phyloP scores from a whole-genome alignment of 2,113 vertebrate genomes.

The Callocephalon fimbriatum region DNA sequence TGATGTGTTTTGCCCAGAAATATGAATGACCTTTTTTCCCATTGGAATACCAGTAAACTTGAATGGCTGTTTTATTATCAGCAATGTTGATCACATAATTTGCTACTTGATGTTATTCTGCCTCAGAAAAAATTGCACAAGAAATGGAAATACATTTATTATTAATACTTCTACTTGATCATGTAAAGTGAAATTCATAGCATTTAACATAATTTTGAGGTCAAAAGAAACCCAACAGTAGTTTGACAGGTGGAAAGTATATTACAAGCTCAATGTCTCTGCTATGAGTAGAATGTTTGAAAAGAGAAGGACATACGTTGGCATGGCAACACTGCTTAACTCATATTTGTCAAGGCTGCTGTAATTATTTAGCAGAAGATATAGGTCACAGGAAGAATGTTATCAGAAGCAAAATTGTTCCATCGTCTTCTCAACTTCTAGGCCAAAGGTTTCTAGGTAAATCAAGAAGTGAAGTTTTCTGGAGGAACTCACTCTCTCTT shows the following conservation, averaged over 20 bases:
- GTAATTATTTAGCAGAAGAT: constrained; percentile 34
- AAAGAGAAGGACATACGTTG: constrained; percentile 7
- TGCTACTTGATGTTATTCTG: background rate
- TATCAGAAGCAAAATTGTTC: constrained; percentile 25
- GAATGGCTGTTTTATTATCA: background rate
- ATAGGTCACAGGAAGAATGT: constrained; percentile 27
- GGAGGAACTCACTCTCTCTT: background rate
- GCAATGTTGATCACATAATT: background rate
- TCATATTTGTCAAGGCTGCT: constrained; percentile 25
- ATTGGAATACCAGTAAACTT: background rate
- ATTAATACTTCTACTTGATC: background rate
- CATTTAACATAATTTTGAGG: background rate
- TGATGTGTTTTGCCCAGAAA: background rate
- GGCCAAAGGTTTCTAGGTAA: constrained; percentile 34
- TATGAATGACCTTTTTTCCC: background rate
- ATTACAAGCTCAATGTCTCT: background rate
- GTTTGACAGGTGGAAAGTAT: background rate
- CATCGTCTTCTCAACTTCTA: background rate
- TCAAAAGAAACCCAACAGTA: background rate
- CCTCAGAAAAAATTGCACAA: background rate
- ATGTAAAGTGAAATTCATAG: background rate
- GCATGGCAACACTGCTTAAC: constrained; percentile 54
- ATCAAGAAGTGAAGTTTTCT: background rate
- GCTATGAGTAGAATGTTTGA: background rate
- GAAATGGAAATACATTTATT: background rate